phyloP scores from a whole-genome alignment of 2,797 vertebrate genomes.

The Cephalopachus bancanus region DNA sequence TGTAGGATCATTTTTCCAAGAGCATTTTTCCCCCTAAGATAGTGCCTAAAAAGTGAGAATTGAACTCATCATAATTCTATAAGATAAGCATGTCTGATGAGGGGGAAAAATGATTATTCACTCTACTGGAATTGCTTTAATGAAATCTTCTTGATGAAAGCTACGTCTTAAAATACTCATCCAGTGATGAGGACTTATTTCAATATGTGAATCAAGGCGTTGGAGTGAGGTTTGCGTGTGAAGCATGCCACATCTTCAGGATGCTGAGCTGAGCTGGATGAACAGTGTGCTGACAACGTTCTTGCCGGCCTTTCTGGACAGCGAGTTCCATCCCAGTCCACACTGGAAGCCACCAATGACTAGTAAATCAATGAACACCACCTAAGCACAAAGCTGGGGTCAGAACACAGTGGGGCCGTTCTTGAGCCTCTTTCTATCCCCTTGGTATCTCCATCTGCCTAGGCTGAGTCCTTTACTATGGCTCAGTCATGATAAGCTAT shows the following conservation, averaged over 20 bases:
- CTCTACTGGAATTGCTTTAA: constrained; percentile 70
- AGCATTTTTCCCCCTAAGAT: neutral
- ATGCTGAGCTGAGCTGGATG: neutral
- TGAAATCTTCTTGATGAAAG: constrained; percentile 76
- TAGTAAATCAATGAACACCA: neutral
- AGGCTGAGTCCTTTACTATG: neutral
- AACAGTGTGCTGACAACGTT: neutral
- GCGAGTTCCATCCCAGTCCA: neutral
- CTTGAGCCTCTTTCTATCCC: neutral
- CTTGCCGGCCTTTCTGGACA: neutral
- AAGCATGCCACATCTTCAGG: neutral
- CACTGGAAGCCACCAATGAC: neutral
- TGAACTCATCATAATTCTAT: constrained; percentile 70
- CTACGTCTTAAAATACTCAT: constrained; percentile 77
- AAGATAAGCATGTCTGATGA: constrained; percentile 79
- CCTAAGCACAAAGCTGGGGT: neutral
- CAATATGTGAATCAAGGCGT: constrained; percentile 62
- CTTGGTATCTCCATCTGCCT: neutral
- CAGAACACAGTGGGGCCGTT: neutral
- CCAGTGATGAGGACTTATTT: constrained; percentile 76
- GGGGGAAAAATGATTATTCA: constrained; percentile 58
- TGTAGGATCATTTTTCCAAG: constrained; percentile 66
- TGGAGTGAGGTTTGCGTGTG: neutral
- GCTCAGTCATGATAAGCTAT: neutral
- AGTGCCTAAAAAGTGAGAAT: constrained; percentile 26